Percentiles rank a stretch among this genome's conserved stretches.
These are phyloP conservation scores for Clostera curtula DNA, from an alignment of 2,888 invertebrate genomes.

Conservation along the genomic window DNA sequence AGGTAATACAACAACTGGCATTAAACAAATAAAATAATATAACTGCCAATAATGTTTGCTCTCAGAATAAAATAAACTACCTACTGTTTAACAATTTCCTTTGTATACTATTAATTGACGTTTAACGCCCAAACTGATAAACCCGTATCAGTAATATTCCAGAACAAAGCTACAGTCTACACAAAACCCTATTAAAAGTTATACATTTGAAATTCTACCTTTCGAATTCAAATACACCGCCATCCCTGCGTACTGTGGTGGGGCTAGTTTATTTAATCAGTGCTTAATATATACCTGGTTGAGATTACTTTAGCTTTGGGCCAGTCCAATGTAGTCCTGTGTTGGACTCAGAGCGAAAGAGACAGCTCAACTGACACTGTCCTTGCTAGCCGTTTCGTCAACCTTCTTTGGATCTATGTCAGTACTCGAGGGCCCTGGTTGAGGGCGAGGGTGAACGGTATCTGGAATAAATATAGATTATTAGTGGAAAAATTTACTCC, in stretches of 20 bases:
- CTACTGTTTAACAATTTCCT: too few species aligned
- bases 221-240: conserved; percentile 31
- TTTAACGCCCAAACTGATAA: conserved; percentile 17
- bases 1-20: too few species aligned
- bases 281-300: conserved; percentile 55
- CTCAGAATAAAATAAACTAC: too few species aligned
- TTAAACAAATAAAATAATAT: too few species aligned
- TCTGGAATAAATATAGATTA: conserved; percentile 34
- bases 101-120: too few species aligned
- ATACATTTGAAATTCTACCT: conserved; percentile 22
- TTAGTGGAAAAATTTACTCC: too few species aligned
- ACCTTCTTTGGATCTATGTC: conserved; percentile 35
- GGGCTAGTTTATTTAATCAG: conserved; percentile 45
- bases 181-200: conserved; percentile 19
- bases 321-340: conserved; percentile 46
- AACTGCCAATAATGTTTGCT: too few species aligned
- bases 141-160: conserved; percentile 21
- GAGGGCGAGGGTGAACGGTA: conserved; percentile 37
- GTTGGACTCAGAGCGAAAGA: conserved; percentile 32
- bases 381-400: conserved; percentile 38
- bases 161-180: conserved; percentile 16
- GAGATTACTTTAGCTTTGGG: conserved; percentile 70
- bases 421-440: conserved; percentile 46
- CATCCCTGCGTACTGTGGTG: conserved; percentile 33
- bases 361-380: conserved; percentile 60